These are phyloP conservation scores for Bubo blakistoni DNA, from an alignment of 2,113 vertebrate genomes.

Conservation along the genomic window DNA sequence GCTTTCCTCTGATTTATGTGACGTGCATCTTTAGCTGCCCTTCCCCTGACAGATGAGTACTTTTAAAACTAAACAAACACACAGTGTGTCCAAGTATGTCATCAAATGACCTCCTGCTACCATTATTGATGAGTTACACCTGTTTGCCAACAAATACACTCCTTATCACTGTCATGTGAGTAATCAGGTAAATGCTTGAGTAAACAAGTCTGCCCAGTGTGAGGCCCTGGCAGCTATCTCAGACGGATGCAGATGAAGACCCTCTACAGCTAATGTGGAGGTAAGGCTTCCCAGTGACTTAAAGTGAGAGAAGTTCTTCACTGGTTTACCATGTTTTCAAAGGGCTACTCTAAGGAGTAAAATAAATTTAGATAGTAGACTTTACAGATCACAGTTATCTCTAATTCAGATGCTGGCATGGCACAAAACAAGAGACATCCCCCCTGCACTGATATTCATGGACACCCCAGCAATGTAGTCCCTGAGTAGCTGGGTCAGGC, in stretches of 20 bases:
- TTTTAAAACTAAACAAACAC: slow-evolving; percentile 37
- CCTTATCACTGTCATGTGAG: slow-evolving; percentile 46
- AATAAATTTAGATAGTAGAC: background rate
- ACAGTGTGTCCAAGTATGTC: slow-evolving; percentile 8
- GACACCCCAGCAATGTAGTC: background rate
- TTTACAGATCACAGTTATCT: background rate
- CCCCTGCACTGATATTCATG: accelerated
- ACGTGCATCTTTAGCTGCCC: background rate
- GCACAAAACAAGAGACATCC: background rate
- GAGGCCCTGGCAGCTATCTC: background rate
- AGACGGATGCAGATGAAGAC: background rate
- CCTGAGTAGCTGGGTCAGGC: background rate
- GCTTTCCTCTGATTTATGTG: background rate
- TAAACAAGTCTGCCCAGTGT: slow-evolving; percentile 10
- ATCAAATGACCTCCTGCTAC: slow-evolving; percentile 37
- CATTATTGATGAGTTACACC: slow-evolving; percentile 58
- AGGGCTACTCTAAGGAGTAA: background rate
- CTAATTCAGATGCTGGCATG: background rate
- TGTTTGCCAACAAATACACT: slow-evolving; percentile 35
- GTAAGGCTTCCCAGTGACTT: background rate
- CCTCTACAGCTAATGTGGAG: background rate
- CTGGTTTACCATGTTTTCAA: background rate
- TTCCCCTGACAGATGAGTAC: slow-evolving; percentile 14
- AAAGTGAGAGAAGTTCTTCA: background rate
- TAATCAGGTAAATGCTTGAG: slow-evolving; percentile 44